phyloP scores from a whole-genome alignment of 1,140 invertebrate genomes.

The Adelges cooleyi region DNA sequence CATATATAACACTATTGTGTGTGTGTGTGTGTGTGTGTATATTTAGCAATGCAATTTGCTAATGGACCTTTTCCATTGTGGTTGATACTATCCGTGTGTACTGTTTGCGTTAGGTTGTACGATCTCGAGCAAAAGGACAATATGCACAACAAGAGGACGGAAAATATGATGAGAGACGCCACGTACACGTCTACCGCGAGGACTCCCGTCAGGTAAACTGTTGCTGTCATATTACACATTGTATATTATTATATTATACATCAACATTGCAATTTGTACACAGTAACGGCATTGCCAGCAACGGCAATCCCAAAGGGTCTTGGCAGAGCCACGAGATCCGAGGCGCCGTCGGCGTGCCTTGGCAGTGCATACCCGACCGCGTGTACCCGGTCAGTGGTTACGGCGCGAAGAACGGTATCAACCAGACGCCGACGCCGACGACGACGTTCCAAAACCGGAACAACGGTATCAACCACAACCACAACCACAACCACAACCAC shows the following conservation, averaged over 20 bases:
- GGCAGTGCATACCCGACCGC: constrained; percentile 18
- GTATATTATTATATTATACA: not conserved
- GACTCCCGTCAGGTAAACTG: not conserved
- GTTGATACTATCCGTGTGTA: no score
- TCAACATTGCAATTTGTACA: not conserved
- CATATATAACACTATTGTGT: no score
- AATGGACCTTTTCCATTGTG: no score
- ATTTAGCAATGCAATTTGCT: no score
- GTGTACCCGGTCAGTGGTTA: constrained; percentile 13
- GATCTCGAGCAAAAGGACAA: constrained; percentile 22
- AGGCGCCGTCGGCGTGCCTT: constrained; percentile 29
- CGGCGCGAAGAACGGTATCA: constrained; percentile 3
- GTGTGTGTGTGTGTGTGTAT: no score
- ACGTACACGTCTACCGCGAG: not conserved
- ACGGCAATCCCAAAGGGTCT: not conserved
- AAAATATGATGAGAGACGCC: not conserved
- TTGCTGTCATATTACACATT: not conserved
- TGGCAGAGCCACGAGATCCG: constrained; percentile 32
- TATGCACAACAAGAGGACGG: not conserved
- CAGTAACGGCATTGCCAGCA: not conserved
- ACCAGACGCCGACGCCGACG: no score
- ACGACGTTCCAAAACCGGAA: not conserved
- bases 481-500: not conserved
- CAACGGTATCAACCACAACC: constrained; percentile 25
- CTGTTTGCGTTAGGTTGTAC: constrained; percentile 1